Conservation (phyloP, 2,113 vertebrate species). For the Sialia sialis region DNA sequence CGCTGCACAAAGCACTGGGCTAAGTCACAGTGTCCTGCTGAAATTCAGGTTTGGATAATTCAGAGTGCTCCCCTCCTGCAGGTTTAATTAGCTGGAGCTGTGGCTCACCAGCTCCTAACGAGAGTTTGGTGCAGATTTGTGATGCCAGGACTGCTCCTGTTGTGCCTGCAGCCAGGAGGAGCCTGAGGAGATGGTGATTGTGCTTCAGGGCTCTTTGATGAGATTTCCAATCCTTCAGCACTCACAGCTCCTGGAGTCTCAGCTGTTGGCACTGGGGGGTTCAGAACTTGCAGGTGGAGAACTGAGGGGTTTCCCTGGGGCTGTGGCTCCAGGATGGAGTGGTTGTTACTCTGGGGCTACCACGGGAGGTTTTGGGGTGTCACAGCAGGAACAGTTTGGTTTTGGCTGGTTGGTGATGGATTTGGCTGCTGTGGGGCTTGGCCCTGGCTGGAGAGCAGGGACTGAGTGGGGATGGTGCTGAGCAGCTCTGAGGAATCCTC, state of each 20-base stretch:
- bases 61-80: background rate
- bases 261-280: background rate
- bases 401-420: background rate
- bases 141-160: background rate
- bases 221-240: background rate
- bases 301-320: background rate
- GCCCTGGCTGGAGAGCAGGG: background rate
- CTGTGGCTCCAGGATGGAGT: background rate
- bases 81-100: background rate
- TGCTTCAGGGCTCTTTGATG: background rate
- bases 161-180: background rate
- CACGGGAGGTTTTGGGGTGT: background rate
- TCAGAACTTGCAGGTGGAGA: background rate
- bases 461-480: background rate
- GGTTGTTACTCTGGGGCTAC: background rate
- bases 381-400: background rate
- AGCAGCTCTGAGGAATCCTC: fast-evolving
- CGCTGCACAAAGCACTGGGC: background rate
- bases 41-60: background rate
- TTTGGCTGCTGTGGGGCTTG: background rate
- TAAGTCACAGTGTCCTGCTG: background rate
- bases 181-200: background rate
- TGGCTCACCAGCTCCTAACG: background rate
- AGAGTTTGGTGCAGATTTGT: background rate
- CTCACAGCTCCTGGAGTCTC: fast-evolving